Conservation (phyloP, 1,140 invertebrate genomes). For the Dendroctonus valens region DNA sequence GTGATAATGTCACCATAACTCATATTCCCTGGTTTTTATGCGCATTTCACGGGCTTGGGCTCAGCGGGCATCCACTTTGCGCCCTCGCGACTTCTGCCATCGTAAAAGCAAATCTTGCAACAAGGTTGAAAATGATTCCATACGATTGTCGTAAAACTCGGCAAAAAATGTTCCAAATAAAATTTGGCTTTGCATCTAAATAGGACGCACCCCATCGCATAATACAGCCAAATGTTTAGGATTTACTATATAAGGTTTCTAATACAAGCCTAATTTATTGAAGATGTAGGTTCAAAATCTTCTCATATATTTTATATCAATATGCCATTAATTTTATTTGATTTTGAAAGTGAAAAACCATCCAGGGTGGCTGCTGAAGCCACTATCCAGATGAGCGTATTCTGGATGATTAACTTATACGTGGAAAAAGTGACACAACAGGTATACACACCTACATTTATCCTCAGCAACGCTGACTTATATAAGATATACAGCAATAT, state of each 20-base stretch:
- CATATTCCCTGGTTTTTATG: slow-evolving; percentile 43
- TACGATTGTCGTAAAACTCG: slow-evolving; percentile 28
- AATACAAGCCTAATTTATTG: slow-evolving; percentile 23
- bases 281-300: too few relatives aligned
- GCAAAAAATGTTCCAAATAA: slow-evolving; percentile 33
- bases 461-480: too few relatives aligned
- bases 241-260: slow-evolving; percentile 9
- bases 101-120: slow-evolving; percentile 35
- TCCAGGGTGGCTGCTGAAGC: too few relatives aligned
- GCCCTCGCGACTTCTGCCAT: slow-evolving; percentile 26
- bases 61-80: slow-evolving; percentile 35
- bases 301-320: too few relatives aligned
- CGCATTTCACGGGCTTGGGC: slow-evolving; percentile 30
- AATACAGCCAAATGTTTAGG: slow-evolving; percentile 10
- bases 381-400: too few relatives aligned
- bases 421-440: too few relatives aligned
- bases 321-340: too few relatives aligned
- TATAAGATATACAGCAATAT: too few relatives aligned
- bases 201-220: slow-evolving; percentile 14
- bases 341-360: too few relatives aligned
- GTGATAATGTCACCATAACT: slow-evolving; percentile 47
- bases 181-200: slow-evolving; percentile 34
- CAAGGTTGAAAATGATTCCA: slow-evolving; percentile 36
- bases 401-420: too few relatives aligned
- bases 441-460: too few relatives aligned